phyloP scores from a whole-genome alignment of 2,113 vertebrate species.

The Polyodon spathula region DNA sequence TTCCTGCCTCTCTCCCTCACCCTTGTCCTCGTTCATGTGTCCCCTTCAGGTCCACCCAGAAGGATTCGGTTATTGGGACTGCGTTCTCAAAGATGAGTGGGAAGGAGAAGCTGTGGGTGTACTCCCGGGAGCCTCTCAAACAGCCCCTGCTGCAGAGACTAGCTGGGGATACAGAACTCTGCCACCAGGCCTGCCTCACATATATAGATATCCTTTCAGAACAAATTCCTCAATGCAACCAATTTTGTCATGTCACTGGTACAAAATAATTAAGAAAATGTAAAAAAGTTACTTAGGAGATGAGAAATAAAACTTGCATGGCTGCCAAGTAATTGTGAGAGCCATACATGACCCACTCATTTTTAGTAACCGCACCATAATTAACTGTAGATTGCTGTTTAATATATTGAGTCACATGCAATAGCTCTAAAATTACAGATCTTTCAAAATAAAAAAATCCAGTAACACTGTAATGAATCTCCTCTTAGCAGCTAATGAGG shows the following conservation, averaged over 20 bases:
- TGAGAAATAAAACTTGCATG: neutral
- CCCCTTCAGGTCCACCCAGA: slow-evolving; percentile 61
- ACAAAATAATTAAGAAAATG: no score
- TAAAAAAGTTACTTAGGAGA: no score
- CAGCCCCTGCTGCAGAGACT: slow-evolving; percentile 75
- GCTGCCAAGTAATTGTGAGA: neutral
- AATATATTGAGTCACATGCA: no score
- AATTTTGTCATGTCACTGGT: no score
- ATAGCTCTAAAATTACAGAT: no score
- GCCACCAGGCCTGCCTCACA: slow-evolving; percentile 72
- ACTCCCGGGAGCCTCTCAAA: slow-evolving; percentile 76
- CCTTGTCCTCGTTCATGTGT: neutral
- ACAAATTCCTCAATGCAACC: neutral
- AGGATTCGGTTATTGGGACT: slow-evolving; percentile 71
- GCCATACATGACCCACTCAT: no score
- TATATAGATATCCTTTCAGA: slow-evolving; percentile 89
- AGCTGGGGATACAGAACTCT: slow-evolving; percentile 54
- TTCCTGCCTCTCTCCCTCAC: neutral
- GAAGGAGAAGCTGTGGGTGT: slow-evolving; percentile 70
- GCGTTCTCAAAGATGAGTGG: slow-evolving; percentile 60
- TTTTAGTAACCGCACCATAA: no score
- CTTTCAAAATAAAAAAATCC: no score
- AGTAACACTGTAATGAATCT: no score
- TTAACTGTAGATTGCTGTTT: no score
- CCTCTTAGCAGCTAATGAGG: no score